Evolutionary conservation across 2,888 invertebrate species (phyloP).

Genomic region (Mimachlamys varia): DNA sequence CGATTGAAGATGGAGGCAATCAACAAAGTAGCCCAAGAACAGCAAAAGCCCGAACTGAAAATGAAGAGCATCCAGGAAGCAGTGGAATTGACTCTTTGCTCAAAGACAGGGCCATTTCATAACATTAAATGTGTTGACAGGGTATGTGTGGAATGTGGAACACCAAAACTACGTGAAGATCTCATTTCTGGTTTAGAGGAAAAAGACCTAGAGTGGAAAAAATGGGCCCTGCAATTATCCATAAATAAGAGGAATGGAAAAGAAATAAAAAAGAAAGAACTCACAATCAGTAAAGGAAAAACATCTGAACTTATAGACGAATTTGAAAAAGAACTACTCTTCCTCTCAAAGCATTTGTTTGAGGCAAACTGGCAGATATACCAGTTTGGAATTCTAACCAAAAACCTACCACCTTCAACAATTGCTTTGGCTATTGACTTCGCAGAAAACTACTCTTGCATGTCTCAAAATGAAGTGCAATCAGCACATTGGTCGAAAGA

Average conservation of each 20-base stretch:
- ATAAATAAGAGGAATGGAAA: constrained; percentile 50
- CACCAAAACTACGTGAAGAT: neutral
- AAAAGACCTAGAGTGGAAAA: constrained; percentile 32
- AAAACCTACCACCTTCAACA: constrained; percentile 40
- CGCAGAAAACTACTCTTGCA: constrained; percentile 54
- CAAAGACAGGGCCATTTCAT: constrained; percentile 31
- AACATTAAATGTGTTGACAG: constrained; percentile 9
- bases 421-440: constrained; percentile 50
- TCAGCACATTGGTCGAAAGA: constrained; percentile 56
- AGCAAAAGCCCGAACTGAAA: constrained; percentile 31
- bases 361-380: constrained; percentile 51
- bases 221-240: constrained; percentile 42
- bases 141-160: neutral
- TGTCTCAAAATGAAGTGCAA: constrained; percentile 54
- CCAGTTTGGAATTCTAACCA: constrained; percentile 47
- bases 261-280: constrained; percentile 46
- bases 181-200: neutral
- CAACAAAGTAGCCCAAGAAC: constrained; percentile 38
- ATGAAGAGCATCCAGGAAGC: constrained; percentile 38
- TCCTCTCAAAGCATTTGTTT: constrained; percentile 48
- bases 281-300: constrained; percentile 29
- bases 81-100: constrained; percentile 37
- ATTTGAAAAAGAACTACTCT: constrained; percentile 42
- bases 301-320: constrained; percentile 41
- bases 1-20: constrained; percentile 37